Evolutionary conservation across 2,888 invertebrate species (phyloP), one percentile per base, ranked within the genome.

Genomic region (Biston stratarius): DNA sequence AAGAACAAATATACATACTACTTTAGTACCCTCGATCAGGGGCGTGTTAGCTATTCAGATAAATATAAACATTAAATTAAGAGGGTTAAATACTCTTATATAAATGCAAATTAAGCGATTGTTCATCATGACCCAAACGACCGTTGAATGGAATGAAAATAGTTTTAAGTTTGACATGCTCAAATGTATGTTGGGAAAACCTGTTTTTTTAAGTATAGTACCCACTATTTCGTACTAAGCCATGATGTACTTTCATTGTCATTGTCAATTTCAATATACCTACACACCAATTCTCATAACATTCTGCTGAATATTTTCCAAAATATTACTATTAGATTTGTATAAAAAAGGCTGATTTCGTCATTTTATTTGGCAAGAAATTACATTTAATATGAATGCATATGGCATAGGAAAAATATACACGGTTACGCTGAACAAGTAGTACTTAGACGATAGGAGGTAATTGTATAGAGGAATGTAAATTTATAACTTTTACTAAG

Each of bases 281-380:
- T 0, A 48, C 2, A 12, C 34, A 34, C 15, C 5, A 10, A 24
- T 0, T 24, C 8, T 38, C 8, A 9, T 38, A 38, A 8, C 0
- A 8, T 38, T 38, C 6, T 38, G 24, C 24, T n/a, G 12, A 45
- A n/a, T 48, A 48, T 48, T 48, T 9, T 51, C 34, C 12, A 51
- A 5, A 51, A n/a, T 51, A n/a, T n/a, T 8, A n/a, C 14, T 11
- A 36, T 9, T 38, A 10, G 38, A 15, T 38, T 45, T 74, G 68
- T 78, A 76, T 69, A 80, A 79, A 82, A 79, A 24, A 79, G 76
- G 80, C 72, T 52, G 15, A 40, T 11, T 42, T 24, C n/a, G 12
- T 1, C 6, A 78, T 72, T 68, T 72, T 60, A 78, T 83, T 82
- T 83, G 82, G 81, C 77, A 80, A 79, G 73, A 77, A 71, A 76